These are phyloP conservation scores for Cyrtorhinus lividipennis DNA, from an alignment of 1,140 invertebrate species.

Conservation along the genomic window DNA sequence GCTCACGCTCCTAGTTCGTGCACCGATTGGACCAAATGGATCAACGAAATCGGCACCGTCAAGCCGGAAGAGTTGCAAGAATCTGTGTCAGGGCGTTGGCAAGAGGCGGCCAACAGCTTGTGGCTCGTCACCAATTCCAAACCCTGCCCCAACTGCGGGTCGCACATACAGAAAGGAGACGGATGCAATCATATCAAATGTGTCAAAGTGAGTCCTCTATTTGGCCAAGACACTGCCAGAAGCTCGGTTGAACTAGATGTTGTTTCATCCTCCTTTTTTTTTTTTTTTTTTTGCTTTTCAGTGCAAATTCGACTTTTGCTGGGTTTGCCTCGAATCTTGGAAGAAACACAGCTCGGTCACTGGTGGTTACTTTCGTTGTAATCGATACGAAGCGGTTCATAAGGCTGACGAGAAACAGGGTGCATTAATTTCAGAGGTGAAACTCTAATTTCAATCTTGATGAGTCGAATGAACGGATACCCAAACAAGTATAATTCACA, in stretches of 20 bases:
- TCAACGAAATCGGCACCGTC: constrained; percentile 44
- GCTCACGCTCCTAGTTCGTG: constrained; percentile 55
- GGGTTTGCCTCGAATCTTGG: constrained; percentile 62
- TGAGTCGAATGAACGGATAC: background rate
- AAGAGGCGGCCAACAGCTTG: constrained; percentile 52
- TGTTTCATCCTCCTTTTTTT: background rate
- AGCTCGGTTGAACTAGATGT: background rate
- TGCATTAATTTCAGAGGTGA: constrained; percentile 40
- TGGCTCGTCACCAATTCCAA: constrained; percentile 63
- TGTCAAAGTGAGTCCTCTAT: constrained; percentile 48
- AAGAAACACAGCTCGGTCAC: constrained; percentile 56
- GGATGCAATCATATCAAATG: constrained; percentile 69
- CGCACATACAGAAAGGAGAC: constrained; percentile 62
- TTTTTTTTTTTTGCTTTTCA: constrained; percentile 28
- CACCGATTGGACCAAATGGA: constrained; percentile 50
- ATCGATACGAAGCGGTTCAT: constrained; percentile 48
- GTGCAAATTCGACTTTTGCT: constrained; percentile 64
- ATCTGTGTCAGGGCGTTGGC: constrained; percentile 41
- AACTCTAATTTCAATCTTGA: no score
- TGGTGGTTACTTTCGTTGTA: constrained; percentile 59
- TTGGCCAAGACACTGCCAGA: no score
- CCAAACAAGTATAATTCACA: background rate
- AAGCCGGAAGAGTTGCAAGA: constrained; percentile 45
- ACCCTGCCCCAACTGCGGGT: constrained; percentile 55
- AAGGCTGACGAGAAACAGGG: constrained; percentile 49